Base-by-base conservation (phyloP, 2,797 vertebrate genomes). In the Cryptoprocta ferox region DNA sequence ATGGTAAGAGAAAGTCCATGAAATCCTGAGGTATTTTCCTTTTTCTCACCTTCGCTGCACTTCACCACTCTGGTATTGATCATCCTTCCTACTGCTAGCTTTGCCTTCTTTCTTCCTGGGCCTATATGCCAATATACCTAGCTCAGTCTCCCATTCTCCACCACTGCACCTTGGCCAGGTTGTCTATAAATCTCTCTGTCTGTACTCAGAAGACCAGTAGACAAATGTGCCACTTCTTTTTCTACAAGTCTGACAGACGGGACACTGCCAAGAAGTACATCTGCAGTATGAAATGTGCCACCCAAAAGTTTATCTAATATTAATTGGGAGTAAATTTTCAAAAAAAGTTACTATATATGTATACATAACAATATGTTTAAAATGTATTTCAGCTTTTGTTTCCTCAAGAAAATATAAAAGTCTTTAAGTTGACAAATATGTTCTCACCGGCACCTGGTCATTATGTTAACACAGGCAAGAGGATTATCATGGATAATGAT, bases 371-470 rank as follows among this genome's bases (percentile, higher is more conserved):
- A 30, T 18, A 35, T 30, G 50, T 63, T 75, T 73, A 65, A 88
- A 86, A 85, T 35, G 4, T 30, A 26, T 21, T 93, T 92, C 14
- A 30, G 10, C 45, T 88, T 94, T 66, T 63, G 39, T 45, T 91
- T 88, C 28, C 56, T 83, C 7, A 48, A 70, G 75, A 86, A 65
- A 91, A 82, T 59, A 37, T n/a, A 24, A 28, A 85, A 19, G 2
- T 26, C 50, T 68, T 13, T 53, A 63, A 63, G 42, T 16, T 59
- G 35, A 79, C 15, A 63, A 78, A n/a, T 32, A n/a, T 10, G 11
- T 83, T 68, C 35, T 82, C 32, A 42, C 13, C 14, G 50, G 35
- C 26, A 76, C 18, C 53, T 56, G 21, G 48, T 91, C 32, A 21
- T 87, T 65, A 42, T 24, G 39, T 68, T 79, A 94, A 59, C 6